A percentile compares a stretch with the other conserved stretches of the same genome.
These are phyloP conservation scores for Syrista parreyssii DNA, from an alignment of 2,888 invertebrate genomes.

Conservation along the genomic window DNA sequence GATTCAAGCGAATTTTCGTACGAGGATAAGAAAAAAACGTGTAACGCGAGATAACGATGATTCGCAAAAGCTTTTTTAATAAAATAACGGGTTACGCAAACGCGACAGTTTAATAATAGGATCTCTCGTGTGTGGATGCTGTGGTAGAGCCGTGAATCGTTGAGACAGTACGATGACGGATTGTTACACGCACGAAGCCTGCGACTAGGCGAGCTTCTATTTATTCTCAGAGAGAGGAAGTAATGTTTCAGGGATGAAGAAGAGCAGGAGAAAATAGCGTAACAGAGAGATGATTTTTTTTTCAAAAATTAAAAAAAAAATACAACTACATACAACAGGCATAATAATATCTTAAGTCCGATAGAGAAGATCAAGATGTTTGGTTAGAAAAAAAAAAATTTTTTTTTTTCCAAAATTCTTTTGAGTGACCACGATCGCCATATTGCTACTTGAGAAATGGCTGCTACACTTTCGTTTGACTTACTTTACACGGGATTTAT, in stretches of 20 bases:
- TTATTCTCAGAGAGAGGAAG: constrained; percentile 12
- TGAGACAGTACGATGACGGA: constrained; percentile 19
- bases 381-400: no score
- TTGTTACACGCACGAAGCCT: constrained; percentile 12
- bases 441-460: neutral
- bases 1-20: neutral
- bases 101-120: constrained; percentile 1
- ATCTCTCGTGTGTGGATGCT: neutral
- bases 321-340: neutral
- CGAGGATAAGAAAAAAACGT: neutral
- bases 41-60: neutral
- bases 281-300: neutral
- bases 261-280: neutral
- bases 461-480: neutral
- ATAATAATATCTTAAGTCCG: neutral
- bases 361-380: no score
- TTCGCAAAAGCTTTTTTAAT: neutral
- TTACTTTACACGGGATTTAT: constrained; percentile 21
- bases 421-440: neutral
- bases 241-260: constrained; percentile 12
- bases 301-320: neutral
- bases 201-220: constrained; percentile 5
- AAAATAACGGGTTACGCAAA: neutral
- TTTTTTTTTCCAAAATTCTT: no score
- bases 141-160: neutral